Evolutionary conservation across 2,797 vertebrate genomes (phyloP), one percentile per base, ranked within the genome.

Genomic region (Notolabrus celidotus): DNA sequence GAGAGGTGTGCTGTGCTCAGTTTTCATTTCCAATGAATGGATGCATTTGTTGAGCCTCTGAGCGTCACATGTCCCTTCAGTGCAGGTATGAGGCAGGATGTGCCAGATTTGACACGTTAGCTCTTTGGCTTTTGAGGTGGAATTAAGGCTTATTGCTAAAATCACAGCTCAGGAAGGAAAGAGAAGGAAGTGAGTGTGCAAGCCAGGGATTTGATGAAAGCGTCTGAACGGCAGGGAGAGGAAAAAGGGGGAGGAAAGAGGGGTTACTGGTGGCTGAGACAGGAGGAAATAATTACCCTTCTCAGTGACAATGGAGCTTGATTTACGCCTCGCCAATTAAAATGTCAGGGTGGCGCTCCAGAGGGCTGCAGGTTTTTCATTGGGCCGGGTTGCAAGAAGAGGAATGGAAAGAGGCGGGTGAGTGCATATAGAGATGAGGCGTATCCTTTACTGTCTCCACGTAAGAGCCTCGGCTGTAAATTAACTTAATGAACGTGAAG

Each of bases 311-410:
- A 79, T 79, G 49, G 61, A 73, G 74, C 53, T 76, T 87, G 88
- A 93, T 90, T 92, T 91, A 93, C 69, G 43, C 84, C 84, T 85
- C 79, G 71, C 75, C 82, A 88, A 89, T 92, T 88, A 90, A 93
- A 91, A 79, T 84, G 89, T 90, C 90, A 89, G 78, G 71, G 69
- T 53, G 63, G 77, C 63, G 73, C 71, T 23, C 45, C 22, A 20
- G 70, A 73, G 74, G n/a, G 12, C 54, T 3, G 43, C 42, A 34
- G 72, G 49, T 34, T 61, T 84, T 77, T 77, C 72, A 87, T 60
- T 56, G 75, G 67, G 20, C 76, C 72, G 47, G 63, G 85, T 31
- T 38, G 53, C 55, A 3, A 61, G 39, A 39, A 52, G 51, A 71
- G 74, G 60, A 82, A 76, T 31, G 51, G 51, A 67, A 72, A 70